Conservation (phyloP, 2,888 invertebrate genomes). For the Dyspetes luteomarginatus region DNA sequence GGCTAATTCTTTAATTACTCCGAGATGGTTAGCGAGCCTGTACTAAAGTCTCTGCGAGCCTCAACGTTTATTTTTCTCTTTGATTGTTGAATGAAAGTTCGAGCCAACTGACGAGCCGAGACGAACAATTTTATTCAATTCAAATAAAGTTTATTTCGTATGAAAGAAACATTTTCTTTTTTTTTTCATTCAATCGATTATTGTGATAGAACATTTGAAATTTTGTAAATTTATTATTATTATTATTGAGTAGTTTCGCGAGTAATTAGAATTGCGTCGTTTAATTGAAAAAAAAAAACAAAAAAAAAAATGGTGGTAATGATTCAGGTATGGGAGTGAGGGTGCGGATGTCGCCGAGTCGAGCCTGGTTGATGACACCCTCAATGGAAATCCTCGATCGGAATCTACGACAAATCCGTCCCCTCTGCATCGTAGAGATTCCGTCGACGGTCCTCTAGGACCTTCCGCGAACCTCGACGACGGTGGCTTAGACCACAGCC, state of each 20-base stretch:
- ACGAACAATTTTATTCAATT: too few relatives aligned
- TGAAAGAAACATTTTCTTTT: too few relatives aligned
- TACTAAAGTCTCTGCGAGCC: constrained; percentile 69
- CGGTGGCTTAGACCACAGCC: constrained; percentile 69
- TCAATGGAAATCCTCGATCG: constrained; percentile 81
- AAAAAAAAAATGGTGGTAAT: constrained; percentile 61
- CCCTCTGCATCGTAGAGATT: constrained; percentile 71
- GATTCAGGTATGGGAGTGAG: constrained; percentile 81
- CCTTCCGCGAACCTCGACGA: constrained; percentile 72
- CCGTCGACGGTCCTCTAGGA: constrained; percentile 69
- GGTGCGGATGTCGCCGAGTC: constrained; percentile 79
- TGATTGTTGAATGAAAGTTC: constrained; percentile 35
- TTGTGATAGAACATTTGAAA: too few relatives aligned
- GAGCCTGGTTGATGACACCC: constrained; percentile 81
- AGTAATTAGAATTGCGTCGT: constrained; percentile 1
- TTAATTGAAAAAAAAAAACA: constrained; percentile 39
- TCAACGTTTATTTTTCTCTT: constrained; percentile 19
- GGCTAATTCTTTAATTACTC: constrained; percentile 80
- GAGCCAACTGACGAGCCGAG: not conserved
- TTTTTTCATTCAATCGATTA: too few relatives aligned
- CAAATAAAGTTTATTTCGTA: too few relatives aligned
- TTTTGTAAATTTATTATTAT: not conserved
- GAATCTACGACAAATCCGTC: constrained; percentile 72
- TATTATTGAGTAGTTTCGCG: not conserved
- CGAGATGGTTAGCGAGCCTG: constrained; percentile 77